Evolutionary conservation across 2,888 invertebrate genomes (phyloP).

Genomic region (Achlya flavicornis): DNA sequence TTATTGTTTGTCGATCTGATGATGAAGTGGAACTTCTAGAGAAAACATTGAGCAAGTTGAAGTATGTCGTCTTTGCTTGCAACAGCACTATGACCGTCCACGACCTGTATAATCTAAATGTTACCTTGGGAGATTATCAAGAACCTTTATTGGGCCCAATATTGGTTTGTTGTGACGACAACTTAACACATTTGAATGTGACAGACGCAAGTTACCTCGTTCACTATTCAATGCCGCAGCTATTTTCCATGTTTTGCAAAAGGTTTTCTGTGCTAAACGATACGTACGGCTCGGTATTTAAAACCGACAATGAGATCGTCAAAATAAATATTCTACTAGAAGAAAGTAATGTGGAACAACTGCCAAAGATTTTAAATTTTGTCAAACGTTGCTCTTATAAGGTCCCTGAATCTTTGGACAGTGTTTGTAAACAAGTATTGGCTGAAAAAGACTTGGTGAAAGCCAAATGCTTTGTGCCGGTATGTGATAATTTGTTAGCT

Average conservation of each 20-base stretch:
- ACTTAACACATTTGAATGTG: slow-evolving; percentile 85
- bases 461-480: slow-evolving; percentile 63
- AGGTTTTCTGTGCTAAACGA: slow-evolving; percentile 87
- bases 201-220: slow-evolving; percentile 87
- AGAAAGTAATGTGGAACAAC: slow-evolving; percentile 82
- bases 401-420: slow-evolving; percentile 59
- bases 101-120: slow-evolving; percentile 64
- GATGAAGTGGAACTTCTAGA: slow-evolving; percentile 80
- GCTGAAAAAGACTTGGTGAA: slow-evolving; percentile 69
- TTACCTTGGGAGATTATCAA: slow-evolving; percentile 64
- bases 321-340: slow-evolving; percentile 84
- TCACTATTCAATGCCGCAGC: slow-evolving; percentile 87
- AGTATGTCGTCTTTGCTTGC: slow-evolving; percentile 56
- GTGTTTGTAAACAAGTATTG: slow-evolving; percentile 59
- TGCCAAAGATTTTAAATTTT: slow-evolving; percentile 85
- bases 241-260: slow-evolving; percentile 87
- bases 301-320: slow-evolving; percentile 43
- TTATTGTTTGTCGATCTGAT: slow-evolving; percentile 85
- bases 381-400: slow-evolving; percentile 76
- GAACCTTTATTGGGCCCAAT: slow-evolving; percentile 75
- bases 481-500: slow-evolving; percentile 85
- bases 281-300: slow-evolving; percentile 80
- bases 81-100: slow-evolving; percentile 67
- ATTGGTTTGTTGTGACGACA: slow-evolving; percentile 88
- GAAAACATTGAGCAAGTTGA: slow-evolving; percentile 43